Base-by-base conservation (phyloP, 2,888 invertebrate species). In the Penaeus monodon region DNA sequence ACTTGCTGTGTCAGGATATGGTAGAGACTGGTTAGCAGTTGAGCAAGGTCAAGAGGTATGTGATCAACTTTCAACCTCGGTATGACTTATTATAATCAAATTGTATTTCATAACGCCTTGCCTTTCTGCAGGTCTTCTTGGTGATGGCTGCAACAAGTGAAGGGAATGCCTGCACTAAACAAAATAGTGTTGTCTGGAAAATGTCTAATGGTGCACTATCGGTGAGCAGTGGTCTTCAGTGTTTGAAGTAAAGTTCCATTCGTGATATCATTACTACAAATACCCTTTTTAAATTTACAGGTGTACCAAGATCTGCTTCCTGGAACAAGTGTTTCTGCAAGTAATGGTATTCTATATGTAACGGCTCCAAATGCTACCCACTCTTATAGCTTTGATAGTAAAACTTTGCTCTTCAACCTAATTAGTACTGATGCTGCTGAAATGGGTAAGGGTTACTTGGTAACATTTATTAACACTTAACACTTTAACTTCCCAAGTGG, bases 271-370 rank as follows among this genome's bases (percentile, higher is more conserved):
- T 8, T 8, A 4, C 44, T 8, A 4, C 44, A 44, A 44, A 44
- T 38, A 38, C 3, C 0, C 33, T 38, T 38, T 6, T 38, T 38
- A 14, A 29, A 38, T 70, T 33, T n/a, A n/a, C 74, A 86, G 86
- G 68, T 79, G 24, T 79, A 87, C 82, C 27, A 49, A 7, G 63
- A 78, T 63, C 49, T 87, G 33, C 29, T 22, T 12, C 49, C 83
- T 33, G 83, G 79, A 0, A 63, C 49, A 2, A 22, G 10, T 1
- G 0, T 82, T 10, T 22, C 73, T 1, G 22, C 70, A 17, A 22
- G n/a, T 4, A 57, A 49, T 10, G n/a, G 49, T 3, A 27, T 44
- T 20, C 79, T 87, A 29, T 73, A 29, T 24, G 24, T 87, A 14
- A 70, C 63, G 27, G 65, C 83, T 24, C 83, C 74, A 38, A 38